Evolutionary conservation across 2,797 vertebrate species (phyloP).

Genomic region (Gobio occitaniae): DNA sequence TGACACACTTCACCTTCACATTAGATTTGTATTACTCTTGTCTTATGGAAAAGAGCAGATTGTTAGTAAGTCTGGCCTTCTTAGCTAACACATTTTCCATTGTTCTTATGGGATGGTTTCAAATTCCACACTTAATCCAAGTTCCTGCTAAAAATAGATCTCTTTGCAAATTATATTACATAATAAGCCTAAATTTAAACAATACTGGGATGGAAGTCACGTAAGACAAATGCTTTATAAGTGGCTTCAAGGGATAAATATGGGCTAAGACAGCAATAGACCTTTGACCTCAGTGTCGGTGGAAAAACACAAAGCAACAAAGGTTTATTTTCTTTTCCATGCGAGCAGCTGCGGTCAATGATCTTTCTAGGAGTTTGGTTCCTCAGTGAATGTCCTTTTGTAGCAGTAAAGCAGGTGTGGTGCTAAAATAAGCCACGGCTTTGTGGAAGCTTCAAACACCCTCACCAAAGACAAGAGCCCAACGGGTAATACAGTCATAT

Average conservation of each 20-base stretch:
- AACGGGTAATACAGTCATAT: not conserved
- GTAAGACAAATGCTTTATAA: not conserved
- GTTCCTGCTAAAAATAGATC: conserved; percentile 9
- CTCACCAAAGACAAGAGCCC: not conserved
- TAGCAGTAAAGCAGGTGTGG: conserved; percentile 38
- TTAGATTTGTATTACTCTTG: not conserved
- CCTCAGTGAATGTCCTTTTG: conserved; percentile 29
- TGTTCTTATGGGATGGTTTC: conserved; percentile 12
- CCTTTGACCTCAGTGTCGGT: conserved; percentile 36
- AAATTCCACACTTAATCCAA: conserved; percentile 66
- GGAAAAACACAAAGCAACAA: conserved; percentile 33
- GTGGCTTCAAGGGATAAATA: conserved; percentile 27
- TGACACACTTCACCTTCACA: not conserved
- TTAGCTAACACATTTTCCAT: conserved; percentile 24
- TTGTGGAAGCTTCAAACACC: conserved; percentile 12
- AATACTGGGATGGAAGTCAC: not conserved
- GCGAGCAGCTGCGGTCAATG: conserved; percentile 39
- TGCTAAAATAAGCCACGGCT: conserved; percentile 27
- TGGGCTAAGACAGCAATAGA: not conserved
- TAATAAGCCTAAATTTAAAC: conserved; percentile 8
- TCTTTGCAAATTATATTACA: not conserved
- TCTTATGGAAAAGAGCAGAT: not conserved
- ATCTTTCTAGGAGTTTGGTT: conserved; percentile 38
- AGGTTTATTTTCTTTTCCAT: conserved; percentile 35
- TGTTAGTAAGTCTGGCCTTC: conserved; percentile 8